Evolutionary conservation across 2,797 vertebrate genomes (phyloP), one percentile per base, ranked within the genome.

Genomic region (Danio aesculapii): DNA sequence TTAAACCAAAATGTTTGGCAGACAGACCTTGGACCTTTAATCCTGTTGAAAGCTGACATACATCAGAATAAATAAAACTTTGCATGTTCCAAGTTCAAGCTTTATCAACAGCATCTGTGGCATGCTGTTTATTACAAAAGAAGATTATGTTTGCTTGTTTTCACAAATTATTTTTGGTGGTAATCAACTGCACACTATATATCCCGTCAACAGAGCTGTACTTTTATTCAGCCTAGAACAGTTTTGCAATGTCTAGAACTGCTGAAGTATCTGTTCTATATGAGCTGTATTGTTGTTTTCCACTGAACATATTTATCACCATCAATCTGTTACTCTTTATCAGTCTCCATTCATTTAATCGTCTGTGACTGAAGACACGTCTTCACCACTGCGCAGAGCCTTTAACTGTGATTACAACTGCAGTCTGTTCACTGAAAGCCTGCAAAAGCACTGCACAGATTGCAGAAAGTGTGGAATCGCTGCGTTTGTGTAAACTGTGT

Each of bases 291-390:
- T 12, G 72, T 67, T 14, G 1, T n/a, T 66, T 8, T 55, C 41
- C 6, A 6, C 68, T n/a, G 50, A 14, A 43, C 50, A 70, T 10
- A 44, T 59, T 39, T 17, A 70, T 44, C 66, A 79, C 5, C 21
- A 77, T 58, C 73, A 21, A 73, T 57, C 75, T 49, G 44, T 58
- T 52, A 59, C 19, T 58, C 64, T 75, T 52, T 63, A 63, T 53
- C 41, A 21, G 30, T 16, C 16, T 76, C 43, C 66, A 62, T 53
- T 79, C 30, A 62, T 79, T 82, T 76, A 76, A 82, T 79, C 10
- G 46, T 6, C 75, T 49, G 78, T 72, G 79, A 81, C 76, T 73
- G 68, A 73, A 30, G 39, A 71, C 19, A 12, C 0, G 8, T 79
- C 67, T 79, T 71, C 58, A 50, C 30, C 14, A 17, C 3, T 11